Percentiles rank a stretch among this genome's conserved stretches.
Conservation (phyloP, 2,113 vertebrate species). For the Erythrolamprus reginae region DNA sequence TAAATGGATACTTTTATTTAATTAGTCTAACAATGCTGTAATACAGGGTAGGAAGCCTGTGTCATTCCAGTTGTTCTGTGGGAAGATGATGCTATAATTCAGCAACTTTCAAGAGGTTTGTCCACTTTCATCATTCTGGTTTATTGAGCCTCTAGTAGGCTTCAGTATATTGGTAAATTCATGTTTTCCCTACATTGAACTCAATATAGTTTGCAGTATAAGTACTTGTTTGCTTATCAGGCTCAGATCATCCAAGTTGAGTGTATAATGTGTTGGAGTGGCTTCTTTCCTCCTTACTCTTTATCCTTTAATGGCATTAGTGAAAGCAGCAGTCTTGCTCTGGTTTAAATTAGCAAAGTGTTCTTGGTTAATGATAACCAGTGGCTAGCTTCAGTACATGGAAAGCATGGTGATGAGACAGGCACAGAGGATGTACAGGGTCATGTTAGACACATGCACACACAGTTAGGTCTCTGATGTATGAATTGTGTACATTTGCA, state of each 20-base stretch:
- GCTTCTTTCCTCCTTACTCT: background rate
- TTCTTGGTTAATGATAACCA: background rate
- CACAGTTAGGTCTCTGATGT: background rate
- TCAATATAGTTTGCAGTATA: background rate
- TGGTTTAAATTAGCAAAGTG: background rate
- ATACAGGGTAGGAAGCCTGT: background rate
- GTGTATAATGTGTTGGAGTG: background rate
- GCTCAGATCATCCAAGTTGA: background rate
- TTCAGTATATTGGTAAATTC: background rate
- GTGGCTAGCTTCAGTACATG: background rate
- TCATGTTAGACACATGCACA: background rate
- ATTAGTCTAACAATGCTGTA: background rate
- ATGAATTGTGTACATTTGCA: background rate
- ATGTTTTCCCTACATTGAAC: background rate
- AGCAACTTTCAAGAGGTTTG: background rate
- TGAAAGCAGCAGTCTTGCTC: background rate
- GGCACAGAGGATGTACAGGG: background rate
- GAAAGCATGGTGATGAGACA: background rate
- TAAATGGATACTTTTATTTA: background rate
- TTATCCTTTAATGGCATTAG: background rate
- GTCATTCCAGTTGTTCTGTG: background rate
- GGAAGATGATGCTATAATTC: background rate
- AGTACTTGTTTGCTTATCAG: background rate
- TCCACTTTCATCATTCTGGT: background rate
- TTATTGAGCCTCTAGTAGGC: background rate